Percentiles rank a stretch among this genome's conserved stretches.
These are phyloP conservation scores for Eudyptes chrysolophus DNA, from an alignment of 2,113 vertebrate genomes.

Conservation along the genomic window DNA sequence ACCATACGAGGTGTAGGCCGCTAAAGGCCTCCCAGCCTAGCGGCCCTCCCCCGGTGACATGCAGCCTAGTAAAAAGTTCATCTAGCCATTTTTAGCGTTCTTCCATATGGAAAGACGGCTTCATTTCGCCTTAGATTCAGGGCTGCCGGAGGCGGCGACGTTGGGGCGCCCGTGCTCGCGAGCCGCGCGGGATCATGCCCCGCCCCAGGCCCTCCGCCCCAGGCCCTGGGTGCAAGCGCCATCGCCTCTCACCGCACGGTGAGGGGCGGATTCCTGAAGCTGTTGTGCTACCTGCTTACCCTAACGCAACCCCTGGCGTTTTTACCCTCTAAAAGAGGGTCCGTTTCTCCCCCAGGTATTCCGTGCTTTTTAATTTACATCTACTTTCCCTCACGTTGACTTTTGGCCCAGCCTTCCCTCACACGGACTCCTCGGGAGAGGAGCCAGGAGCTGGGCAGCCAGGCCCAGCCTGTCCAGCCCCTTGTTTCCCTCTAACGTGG, in stretches of 20 bases:
- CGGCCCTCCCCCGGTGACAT: rapidly evolving
- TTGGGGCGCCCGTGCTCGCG: rapidly evolving
- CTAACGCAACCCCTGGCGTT: background rate
- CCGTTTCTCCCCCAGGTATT: background rate
- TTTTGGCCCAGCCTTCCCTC: background rate
- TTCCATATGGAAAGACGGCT: background rate
- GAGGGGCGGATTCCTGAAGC: rapidly evolving
- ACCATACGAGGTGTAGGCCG: background rate
- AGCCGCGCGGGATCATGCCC: rapidly evolving
- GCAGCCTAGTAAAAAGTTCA: background rate
- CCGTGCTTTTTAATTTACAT: background rate
- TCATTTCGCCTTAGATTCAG: background rate
- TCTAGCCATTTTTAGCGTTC: background rate
- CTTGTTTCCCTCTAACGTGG: background rate
- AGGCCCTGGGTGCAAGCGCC: rapidly evolving
- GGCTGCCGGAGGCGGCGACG: background rate
- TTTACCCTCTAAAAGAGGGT: background rate
- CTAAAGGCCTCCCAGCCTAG: background rate
- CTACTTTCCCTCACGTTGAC: background rate
- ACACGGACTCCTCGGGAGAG: background rate
- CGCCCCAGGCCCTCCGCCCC: background rate
- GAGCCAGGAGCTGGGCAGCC: background rate
- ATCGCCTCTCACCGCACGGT: rapidly evolving
- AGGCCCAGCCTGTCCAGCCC: background rate
- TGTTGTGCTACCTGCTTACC: background rate